These are phyloP conservation scores for Scaptomyza cyrtandrae DNA, from an alignment of 2,888 invertebrate genomes.

Conservation along the genomic window DNA sequence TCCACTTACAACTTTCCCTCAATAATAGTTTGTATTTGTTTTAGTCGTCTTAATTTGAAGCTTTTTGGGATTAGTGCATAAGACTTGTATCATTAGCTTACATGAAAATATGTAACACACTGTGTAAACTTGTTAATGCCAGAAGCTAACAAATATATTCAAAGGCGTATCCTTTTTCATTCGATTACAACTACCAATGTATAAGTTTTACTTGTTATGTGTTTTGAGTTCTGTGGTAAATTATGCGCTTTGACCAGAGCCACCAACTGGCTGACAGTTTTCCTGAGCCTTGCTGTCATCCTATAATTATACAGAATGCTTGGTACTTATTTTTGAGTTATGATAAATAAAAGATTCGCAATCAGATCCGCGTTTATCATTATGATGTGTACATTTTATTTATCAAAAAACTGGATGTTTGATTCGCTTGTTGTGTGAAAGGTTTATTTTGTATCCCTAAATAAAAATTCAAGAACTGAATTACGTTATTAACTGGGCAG, in stretches of 20 bases:
- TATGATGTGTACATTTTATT: slow-evolving; percentile 67
- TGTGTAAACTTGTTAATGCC: slow-evolving; percentile 47
- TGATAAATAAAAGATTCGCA: no score
- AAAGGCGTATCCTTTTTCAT: slow-evolving; percentile 43
- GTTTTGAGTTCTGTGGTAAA: no score
- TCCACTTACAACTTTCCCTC: slow-evolving; percentile 20
- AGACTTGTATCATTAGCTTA: slow-evolving; percentile 28
- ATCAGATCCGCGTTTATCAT: neutral
- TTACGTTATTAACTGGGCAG: slow-evolving; percentile 56
- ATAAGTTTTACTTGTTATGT: no score
- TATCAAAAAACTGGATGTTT: slow-evolving; percentile 59
- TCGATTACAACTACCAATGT: slow-evolving; percentile 4
- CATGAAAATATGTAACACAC: slow-evolving; percentile 43
- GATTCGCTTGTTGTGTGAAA: slow-evolving; percentile 48
- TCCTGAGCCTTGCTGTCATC: no score
- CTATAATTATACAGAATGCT: no score
- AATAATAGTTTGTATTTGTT: slow-evolving; percentile 10
- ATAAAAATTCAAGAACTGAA: slow-evolving; percentile 29
- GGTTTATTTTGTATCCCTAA: slow-evolving; percentile 43
- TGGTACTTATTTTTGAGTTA: no score
- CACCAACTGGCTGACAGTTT: no score
- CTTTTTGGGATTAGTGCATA: neutral
- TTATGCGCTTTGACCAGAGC: no score
- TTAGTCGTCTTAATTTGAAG: slow-evolving; percentile 14
- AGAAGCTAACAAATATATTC: slow-evolving; percentile 42